These are phyloP conservation scores for Sarotherodon lohbergeri DNA, from an alignment of 2,113 vertebrate species.

Conservation along the genomic window DNA sequence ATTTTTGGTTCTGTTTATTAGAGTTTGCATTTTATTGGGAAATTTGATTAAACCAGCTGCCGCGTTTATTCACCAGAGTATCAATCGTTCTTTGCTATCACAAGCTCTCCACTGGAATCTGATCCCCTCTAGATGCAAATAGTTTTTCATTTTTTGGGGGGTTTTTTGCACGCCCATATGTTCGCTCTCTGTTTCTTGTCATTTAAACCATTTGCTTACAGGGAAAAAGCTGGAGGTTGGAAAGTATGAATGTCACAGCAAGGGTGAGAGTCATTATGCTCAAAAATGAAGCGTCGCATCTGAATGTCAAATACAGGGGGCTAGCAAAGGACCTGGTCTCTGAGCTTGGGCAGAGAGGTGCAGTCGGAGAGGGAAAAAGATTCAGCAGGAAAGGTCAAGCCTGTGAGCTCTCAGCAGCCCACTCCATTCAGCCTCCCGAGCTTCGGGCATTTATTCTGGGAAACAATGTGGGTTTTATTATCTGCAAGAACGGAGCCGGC, in stretches of 20 bases:
- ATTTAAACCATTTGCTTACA: slow-evolving; percentile 24
- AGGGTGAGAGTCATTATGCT: slow-evolving; percentile 52
- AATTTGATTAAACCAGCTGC: background rate
- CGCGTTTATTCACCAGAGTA: background rate
- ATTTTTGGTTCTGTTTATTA: background rate
- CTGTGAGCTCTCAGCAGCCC: slow-evolving; percentile 52
- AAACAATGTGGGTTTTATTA: slow-evolving; percentile 73
- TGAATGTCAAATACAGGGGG: slow-evolving; percentile 53
- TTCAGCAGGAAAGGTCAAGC: slow-evolving; percentile 62
- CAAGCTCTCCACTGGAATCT: background rate
- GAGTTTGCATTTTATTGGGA: background rate
- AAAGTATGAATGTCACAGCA: slow-evolving; percentile 47
- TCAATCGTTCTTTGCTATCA: background rate
- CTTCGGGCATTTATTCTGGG: slow-evolving; percentile 61
- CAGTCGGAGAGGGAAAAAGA: slow-evolving; percentile 49
- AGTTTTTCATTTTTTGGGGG: background rate
- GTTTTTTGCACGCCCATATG: background rate
- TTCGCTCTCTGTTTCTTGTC: slow-evolving; percentile 12
- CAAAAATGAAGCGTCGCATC: slow-evolving; percentile 28
- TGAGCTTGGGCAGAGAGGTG: slow-evolving; percentile 44
- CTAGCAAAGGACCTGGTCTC: slow-evolving; percentile 33
- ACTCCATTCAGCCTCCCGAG: slow-evolving; percentile 57
- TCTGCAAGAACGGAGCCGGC: slow-evolving; percentile 56
- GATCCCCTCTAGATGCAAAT: background rate
- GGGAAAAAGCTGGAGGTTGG: slow-evolving; percentile 1